Percentiles rank a stretch among this genome's conserved stretches.
Evolutionary conservation across 2,797 vertebrate genomes (phyloP).

Genomic region (Chelidonichthys spinosus): DNA sequence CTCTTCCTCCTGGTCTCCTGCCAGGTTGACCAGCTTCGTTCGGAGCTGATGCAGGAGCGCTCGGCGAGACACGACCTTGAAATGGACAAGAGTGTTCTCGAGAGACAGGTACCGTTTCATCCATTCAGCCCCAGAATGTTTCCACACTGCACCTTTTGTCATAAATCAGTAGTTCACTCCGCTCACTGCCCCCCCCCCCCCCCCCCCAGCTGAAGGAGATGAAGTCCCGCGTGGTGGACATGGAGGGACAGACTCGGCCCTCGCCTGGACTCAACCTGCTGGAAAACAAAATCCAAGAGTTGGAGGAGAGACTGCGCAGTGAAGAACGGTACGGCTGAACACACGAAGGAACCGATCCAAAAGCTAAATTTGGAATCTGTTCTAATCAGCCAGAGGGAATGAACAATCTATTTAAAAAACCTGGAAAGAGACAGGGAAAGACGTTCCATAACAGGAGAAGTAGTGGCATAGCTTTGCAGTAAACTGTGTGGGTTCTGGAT

Average conservation of each 20-base stretch:
- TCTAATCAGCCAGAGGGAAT: neutral
- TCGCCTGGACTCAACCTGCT: constrained; percentile 83
- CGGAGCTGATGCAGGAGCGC: constrained; percentile 94
- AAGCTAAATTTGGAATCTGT: neutral
- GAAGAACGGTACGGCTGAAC: constrained; percentile 88
- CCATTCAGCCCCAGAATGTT: neutral
- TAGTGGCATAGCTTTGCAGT: neutral
- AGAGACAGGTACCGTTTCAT: constrained; percentile 87
- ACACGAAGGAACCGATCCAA: neutral
- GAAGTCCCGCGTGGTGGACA: constrained; percentile 88
- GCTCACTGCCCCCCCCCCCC: neutral
- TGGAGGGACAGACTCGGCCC: constrained; percentile 87
- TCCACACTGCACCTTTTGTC: neutral
- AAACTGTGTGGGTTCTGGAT: constrained; percentile 2
- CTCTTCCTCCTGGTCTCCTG: neutral
- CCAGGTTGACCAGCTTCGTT: constrained; percentile 93
- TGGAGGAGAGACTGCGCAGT: constrained; percentile 89
- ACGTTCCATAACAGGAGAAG: neutral
- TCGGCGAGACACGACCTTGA: constrained; percentile 93
- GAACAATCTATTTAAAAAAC: neutral
- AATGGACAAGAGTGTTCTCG: constrained; percentile 92
- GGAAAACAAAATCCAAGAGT: constrained; percentile 89
- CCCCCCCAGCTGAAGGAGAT: constrained; percentile 89
- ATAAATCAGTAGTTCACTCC: neutral
- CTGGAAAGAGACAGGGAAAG: neutral